phyloP scores from a whole-genome alignment of 1,140 invertebrate genomes.

The Eupeodes corollae region DNA sequence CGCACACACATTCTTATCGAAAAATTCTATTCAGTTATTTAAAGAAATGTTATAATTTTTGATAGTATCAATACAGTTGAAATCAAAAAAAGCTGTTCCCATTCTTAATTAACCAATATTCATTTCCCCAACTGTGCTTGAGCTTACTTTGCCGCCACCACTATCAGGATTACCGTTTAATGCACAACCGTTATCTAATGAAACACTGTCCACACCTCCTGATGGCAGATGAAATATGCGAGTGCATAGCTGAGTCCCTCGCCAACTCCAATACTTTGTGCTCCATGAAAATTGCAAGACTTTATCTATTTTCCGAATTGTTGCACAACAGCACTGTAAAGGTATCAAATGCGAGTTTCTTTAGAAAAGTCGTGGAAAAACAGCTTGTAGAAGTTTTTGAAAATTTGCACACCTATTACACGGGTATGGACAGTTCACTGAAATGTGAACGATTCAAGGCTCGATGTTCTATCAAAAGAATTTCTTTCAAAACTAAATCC shows the following conservation, averaged over 20 bases:
- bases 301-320: constrained; percentile 95
- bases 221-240: constrained; percentile 82
- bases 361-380: constrained; percentile 79
- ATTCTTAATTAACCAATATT: constrained; percentile 96
- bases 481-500: constrained; percentile 84
- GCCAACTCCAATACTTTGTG: constrained; percentile 68
- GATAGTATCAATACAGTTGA: too few species aligned
- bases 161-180: constrained; percentile 96
- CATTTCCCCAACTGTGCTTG: constrained; percentile 83
- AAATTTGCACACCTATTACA: constrained; percentile 64
- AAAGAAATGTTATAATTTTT: too few species aligned
- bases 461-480: constrained; percentile 88
- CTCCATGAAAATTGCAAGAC: constrained; percentile 82
- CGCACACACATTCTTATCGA: too few species aligned
- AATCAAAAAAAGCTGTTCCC: constrained; percentile 85
- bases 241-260: constrained; percentile 78
- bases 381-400: constrained; percentile 80
- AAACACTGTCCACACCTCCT: constrained; percentile 23
- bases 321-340: constrained; percentile 94
- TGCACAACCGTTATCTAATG: constrained; percentile 64
- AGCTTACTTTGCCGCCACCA: constrained; percentile 72
- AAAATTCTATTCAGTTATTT: too few species aligned
- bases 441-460: constrained; percentile 96
- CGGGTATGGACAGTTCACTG: constrained; percentile 72
- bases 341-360: constrained; percentile 94